Conservation (phyloP, 2,797 vertebrate species). For the Neoniphon sammara region DNA sequence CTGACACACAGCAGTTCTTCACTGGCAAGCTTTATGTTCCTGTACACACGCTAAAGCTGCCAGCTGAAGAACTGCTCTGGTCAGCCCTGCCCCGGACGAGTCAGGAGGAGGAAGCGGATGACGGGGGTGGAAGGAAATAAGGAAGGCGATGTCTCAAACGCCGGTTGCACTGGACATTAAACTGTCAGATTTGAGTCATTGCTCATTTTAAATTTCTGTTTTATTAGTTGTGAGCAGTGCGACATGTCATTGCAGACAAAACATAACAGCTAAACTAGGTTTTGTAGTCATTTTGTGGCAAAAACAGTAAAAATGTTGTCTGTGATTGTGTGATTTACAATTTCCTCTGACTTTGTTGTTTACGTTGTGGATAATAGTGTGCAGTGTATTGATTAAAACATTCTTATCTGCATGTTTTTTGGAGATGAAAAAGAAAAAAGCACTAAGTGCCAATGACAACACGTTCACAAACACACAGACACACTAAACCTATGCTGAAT, state of each 20-base stretch:
- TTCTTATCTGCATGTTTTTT: neutral
- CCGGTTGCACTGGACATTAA: conserved; percentile 36
- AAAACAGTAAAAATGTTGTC: conserved; percentile 1
- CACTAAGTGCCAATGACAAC: neutral
- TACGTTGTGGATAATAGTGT: no score
- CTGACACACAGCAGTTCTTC: conserved; percentile 98
- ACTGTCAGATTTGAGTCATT: neutral
- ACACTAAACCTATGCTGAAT: conserved; percentile 6
- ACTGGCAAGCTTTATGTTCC: conserved; percentile 99
- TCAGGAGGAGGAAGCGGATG: conserved; percentile 51
- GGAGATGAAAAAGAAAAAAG: neutral
- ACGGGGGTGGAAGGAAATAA: conserved; percentile 18
- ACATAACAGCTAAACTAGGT: neutral
- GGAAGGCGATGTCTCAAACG: conserved; percentile 39
- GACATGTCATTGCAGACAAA: neutral
- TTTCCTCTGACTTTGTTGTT: conserved; percentile 26
- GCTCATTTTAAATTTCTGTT: conserved; percentile 1
- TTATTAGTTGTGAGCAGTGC: neutral
- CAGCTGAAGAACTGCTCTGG: conserved; percentile 99
- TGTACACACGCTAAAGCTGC: conserved; percentile 98
- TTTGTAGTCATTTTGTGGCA: neutral
- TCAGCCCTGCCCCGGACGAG: conserved; percentile 83
- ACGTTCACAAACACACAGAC: conserved; percentile 15
- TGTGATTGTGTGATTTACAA: conserved; percentile 19
- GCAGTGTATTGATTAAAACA: neutral